Evolutionary conservation across 2,888 invertebrate genomes (phyloP).

Genomic region (Agrochola circellaris): DNA sequence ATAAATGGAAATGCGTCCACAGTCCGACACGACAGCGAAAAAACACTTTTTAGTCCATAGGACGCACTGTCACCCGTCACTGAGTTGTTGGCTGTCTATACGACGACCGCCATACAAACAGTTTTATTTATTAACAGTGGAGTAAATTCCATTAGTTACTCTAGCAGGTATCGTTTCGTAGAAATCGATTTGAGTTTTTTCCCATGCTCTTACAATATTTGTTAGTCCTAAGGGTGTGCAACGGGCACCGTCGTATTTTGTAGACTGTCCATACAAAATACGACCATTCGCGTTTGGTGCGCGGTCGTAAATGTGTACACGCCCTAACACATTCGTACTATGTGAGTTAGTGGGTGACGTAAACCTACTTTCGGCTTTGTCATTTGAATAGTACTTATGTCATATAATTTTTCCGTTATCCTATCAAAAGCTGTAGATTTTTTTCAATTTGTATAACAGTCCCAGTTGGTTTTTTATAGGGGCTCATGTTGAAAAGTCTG

Average conservation of each 20-base stretch:
- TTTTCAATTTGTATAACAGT: neutral
- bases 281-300: neutral
- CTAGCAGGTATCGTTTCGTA: neutral
- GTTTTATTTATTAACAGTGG: slow-evolving; percentile 19
- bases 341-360: slow-evolving; percentile 1
- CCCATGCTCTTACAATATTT: slow-evolving; percentile 15
- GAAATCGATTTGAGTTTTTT: slow-evolving; percentile 19
- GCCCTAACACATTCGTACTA: slow-evolving; percentile 17
- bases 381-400: neutral
- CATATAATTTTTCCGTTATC: neutral
- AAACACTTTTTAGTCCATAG: neutral
- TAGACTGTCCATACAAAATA: slow-evolving; percentile 28
- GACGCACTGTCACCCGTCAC: slow-evolving; percentile 4
- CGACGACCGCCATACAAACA: slow-evolving; percentile 17
- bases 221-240: slow-evolving; percentile 22
- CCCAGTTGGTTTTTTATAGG: neutral
- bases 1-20: slow-evolving; percentile 1
- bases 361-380: neutral
- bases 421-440: neutral
- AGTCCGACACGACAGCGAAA: neutral
- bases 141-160: slow-evolving; percentile 23
- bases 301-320: slow-evolving; percentile 27
- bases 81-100: neutral
- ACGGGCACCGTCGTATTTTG: slow-evolving; percentile 15
- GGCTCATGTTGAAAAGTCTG: neutral